A percentile compares a stretch with the other conserved stretches of the same genome.
Evolutionary conservation across 35 echinoderm and acorn worm species (phyloP).

Genomic region (Anneissia japonica): DNA sequence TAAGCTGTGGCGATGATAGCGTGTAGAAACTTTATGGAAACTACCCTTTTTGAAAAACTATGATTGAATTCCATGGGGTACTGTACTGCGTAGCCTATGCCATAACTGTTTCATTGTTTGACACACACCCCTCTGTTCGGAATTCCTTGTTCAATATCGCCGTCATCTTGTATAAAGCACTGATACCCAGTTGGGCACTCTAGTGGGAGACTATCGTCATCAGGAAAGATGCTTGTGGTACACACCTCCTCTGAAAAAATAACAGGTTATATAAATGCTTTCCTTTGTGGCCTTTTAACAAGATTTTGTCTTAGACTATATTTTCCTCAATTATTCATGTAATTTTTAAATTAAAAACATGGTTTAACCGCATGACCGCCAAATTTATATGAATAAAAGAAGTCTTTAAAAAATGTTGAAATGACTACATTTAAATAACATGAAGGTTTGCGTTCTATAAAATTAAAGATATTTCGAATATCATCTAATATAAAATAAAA

Average conservation of each 20-base stretch:
- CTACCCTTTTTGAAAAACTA: background rate
- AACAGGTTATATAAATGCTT: background rate
- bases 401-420: too few species aligned
- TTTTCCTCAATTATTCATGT: too few species aligned
- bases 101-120: conserved; percentile 10
- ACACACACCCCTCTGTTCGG: conserved; percentile 83
- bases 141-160: conserved; percentile 53
- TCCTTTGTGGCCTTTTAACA: background rate
- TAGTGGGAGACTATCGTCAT: conserved; percentile 50
- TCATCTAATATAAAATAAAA: too few species aligned
- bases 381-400: too few species aligned
- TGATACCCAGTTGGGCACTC: conserved; percentile 66
- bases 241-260: conserved; percentile 48
- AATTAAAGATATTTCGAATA: too few species aligned
- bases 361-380: too few species aligned
- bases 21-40: too few species aligned
- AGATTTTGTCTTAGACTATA: background rate
- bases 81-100: too few species aligned
- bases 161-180: conserved; percentile 58
- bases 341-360: too few species aligned
- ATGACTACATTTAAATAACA: too few species aligned
- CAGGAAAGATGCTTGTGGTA: conserved; percentile 58
- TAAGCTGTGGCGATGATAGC: background rate
- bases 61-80: too few species aligned
- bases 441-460: too few species aligned